phyloP scores from a whole-genome alignment of 1,140 invertebrate genomes.

The Charaxes varanes region DNA sequence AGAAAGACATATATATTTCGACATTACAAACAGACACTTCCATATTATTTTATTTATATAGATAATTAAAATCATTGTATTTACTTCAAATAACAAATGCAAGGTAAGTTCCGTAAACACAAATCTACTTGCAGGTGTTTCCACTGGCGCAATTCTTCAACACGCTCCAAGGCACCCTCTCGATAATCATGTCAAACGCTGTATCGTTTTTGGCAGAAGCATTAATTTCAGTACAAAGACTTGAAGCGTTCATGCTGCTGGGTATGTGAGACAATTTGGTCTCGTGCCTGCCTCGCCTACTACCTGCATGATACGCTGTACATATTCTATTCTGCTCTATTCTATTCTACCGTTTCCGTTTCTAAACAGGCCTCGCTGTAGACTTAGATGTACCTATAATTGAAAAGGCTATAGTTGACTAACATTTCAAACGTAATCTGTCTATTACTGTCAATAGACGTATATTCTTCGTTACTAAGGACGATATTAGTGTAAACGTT shows the following conservation, averaged over 20 bases:
- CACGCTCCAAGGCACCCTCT: conserved; percentile 71
- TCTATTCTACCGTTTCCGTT: conserved; percentile 29
- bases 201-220: conserved; percentile 81
- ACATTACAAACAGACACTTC: too few relatives aligned
- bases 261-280: conserved; percentile 73
- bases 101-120: conserved; percentile 8
- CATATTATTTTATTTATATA: too few relatives aligned
- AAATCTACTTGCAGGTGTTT: conserved; percentile 58
- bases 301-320: conserved; percentile 29
- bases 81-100: too few relatives aligned
- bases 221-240: conserved; percentile 80
- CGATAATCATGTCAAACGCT: conserved; percentile 85
- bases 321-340: conserved; percentile 13
- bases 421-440: too few relatives aligned
- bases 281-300: conserved; percentile 22
- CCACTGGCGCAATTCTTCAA: conserved; percentile 74
- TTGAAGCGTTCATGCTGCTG: conserved; percentile 79
- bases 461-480: too few relatives aligned
- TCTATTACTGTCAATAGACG: conserved; percentile 1
- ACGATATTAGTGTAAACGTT: too few relatives aligned
- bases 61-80: too few relatives aligned
- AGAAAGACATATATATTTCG: too few relatives aligned
- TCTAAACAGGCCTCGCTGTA: too few relatives aligned
- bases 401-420: too few relatives aligned
- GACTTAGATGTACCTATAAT: too few relatives aligned